A percentile compares a stretch with the other conserved stretches of the same genome.
phyloP scores from a whole-genome alignment of 2,113 vertebrate genomes.

The Ginglymostoma cirratum region DNA sequence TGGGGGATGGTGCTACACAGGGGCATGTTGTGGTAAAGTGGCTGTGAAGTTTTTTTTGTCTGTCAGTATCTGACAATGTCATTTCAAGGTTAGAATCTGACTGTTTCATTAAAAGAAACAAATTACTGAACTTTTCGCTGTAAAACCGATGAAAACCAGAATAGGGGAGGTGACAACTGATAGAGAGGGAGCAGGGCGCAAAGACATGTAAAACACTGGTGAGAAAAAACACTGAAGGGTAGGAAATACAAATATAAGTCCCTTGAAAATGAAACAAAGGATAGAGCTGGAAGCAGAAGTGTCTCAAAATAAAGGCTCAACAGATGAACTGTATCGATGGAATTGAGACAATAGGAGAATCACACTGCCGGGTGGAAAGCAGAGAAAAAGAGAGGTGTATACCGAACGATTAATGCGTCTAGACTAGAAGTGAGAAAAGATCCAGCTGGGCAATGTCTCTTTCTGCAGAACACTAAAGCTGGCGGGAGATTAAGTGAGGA shows the following conservation, averaged over 20 bases:
- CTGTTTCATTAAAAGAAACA: not conserved
- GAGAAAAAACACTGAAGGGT: not conserved
- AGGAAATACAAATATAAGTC: not conserved
- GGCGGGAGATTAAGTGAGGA: not conserved
- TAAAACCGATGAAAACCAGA: not conserved
- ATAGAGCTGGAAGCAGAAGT: not conserved
- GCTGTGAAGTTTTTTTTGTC: not conserved
- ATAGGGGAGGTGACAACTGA: not conserved
- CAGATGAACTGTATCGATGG: not conserved
- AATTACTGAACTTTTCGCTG: not conserved
- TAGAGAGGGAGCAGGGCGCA: not conserved
- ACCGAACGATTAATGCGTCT: not conserved
- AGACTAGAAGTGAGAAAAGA: not conserved
- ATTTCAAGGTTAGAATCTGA: not conserved
- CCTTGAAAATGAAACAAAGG: not conserved
- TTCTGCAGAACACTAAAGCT: not conserved
- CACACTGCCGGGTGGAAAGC: not conserved
- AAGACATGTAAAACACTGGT: not conserved
- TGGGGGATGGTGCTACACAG: not conserved
- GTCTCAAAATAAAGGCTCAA: not conserved
- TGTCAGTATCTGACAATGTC: not conserved
- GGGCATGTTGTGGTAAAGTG: not conserved
- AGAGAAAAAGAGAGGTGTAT: not conserved
- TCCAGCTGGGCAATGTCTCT: not conserved
- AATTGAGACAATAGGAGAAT: not conserved